Percentiles rank a stretch among this genome's conserved stretches.
Evolutionary conservation across 2,797 vertebrate genomes (phyloP).

Genomic region (Cryptoprocta ferox): DNA sequence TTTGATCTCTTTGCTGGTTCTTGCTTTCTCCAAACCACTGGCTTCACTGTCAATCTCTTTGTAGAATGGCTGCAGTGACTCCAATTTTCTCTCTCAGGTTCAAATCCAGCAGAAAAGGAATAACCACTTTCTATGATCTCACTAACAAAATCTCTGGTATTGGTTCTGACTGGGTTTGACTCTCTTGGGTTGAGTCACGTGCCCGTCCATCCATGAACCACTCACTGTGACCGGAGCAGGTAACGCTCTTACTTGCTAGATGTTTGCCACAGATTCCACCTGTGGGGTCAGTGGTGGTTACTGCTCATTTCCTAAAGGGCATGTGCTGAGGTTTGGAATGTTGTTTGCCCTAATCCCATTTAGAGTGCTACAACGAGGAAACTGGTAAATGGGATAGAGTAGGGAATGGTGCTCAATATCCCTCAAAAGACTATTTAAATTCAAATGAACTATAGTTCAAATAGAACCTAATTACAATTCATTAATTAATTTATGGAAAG

Average conservation of each 20-base stretch:
- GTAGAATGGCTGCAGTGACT: not conserved
- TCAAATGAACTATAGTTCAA: slow-evolving; percentile 7
- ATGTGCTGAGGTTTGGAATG: not conserved
- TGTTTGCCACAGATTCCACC: too few species aligned
- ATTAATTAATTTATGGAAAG: slow-evolving; percentile 43
- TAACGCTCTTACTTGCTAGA: rapidly evolving
- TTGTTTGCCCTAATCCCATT: not conserved
- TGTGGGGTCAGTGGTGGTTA: not conserved
- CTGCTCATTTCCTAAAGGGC: not conserved
- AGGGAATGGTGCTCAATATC: not conserved
- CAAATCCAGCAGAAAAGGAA: not conserved
- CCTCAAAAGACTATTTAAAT: slow-evolving; percentile 9
- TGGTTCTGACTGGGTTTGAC: not conserved
- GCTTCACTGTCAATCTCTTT: not conserved
- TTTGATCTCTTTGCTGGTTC: not conserved
- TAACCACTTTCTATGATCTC: not conserved
- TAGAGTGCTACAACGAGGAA: not conserved
- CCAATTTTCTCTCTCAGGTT: not conserved
- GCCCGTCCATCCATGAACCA: not conserved
- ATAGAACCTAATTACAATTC: slow-evolving; percentile 24
- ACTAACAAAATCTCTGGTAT: not conserved
- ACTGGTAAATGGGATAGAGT: not conserved
- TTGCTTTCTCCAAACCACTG: not conserved
- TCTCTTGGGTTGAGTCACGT: not conserved
- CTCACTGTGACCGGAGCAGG: too few species aligned